Percentiles rank a stretch among this genome's conserved stretches.
phyloP scores from a whole-genome alignment of 2,113 vertebrate species.

The Charina bottae region DNA sequence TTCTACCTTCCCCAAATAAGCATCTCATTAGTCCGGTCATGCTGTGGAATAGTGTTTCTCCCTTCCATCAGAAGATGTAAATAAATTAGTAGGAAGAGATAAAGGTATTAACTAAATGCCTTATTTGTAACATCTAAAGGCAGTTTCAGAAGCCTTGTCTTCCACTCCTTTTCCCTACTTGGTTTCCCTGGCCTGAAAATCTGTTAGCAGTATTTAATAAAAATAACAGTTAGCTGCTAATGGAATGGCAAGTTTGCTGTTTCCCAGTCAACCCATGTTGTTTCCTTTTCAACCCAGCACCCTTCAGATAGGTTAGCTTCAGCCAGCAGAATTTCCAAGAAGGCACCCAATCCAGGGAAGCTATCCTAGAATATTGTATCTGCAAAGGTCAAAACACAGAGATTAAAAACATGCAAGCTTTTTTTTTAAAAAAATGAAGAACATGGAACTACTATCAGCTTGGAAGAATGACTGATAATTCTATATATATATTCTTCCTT shows the following conservation, averaged over 20 bases:
- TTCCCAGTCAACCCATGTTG: neutral
- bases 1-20: neutral
- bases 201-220: neutral
- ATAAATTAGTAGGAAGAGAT: too few species aligned
- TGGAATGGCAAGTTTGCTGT: neutral
- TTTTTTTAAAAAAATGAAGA: too few species aligned
- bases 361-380: neutral
- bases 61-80: too few species aligned
- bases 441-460: too few species aligned
- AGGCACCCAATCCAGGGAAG: too few species aligned
- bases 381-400: neutral
- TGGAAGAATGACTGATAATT: too few species aligned
- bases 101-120: neutral
- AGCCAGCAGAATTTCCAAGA: too few species aligned
- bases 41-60: neutral
- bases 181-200: neutral
- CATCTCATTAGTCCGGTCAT: constrained; percentile 15
- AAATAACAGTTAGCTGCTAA: neutral
- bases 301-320: too few species aligned
- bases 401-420: too few species aligned
- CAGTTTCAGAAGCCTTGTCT: neutral
- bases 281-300: neutral
- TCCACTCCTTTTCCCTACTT: neutral
- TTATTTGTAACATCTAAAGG: neutral
- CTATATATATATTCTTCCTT: too few species aligned